Conservation (phyloP, 2,888 invertebrate genomes). For the Epicampocera succincta region DNA sequence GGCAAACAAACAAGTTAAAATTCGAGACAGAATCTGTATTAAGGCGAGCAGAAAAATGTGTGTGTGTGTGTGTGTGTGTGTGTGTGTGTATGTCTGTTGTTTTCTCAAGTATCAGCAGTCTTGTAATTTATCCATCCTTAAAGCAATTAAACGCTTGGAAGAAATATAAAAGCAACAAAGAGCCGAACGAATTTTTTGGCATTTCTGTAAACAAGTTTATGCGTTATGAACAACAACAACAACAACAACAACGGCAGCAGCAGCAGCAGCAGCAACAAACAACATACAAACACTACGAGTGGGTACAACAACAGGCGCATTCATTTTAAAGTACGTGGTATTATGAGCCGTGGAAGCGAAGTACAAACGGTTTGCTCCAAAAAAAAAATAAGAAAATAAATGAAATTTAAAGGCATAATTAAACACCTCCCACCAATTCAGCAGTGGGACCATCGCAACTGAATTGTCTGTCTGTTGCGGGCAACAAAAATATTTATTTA, state of each 20-base stretch:
- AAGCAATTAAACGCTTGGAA: constrained; percentile 66
- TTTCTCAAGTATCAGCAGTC: constrained; percentile 60
- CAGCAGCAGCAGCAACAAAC: constrained; percentile 27
- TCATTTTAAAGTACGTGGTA: constrained; percentile 42
- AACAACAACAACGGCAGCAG: constrained; percentile 16
- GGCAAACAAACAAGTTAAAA: constrained; percentile 36
- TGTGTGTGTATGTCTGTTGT: constrained; percentile 14
- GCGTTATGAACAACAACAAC: constrained; percentile 51
- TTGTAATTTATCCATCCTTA: constrained; percentile 69
- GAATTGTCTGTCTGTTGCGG: constrained; percentile 9
- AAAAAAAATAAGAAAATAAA: too few relatives aligned
- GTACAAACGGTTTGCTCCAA: constrained; percentile 34
- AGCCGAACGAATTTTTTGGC: constrained; percentile 49
- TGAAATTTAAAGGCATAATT: constrained; percentile 64
- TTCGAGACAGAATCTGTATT: too few relatives aligned
- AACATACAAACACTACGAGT: constrained; percentile 7
- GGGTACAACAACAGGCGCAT: constrained; percentile 45
- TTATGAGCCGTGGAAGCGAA: constrained; percentile 37
- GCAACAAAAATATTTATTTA: constrained; percentile 37
- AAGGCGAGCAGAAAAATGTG: neutral
- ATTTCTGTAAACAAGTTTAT: constrained; percentile 64
- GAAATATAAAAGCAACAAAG: constrained; percentile 38
- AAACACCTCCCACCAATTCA: constrained; percentile 54
- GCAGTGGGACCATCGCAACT: neutral
- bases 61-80: neutral